Conservation (phyloP, 2,888 invertebrate species). For the Ecdyonurus torrentis region DNA sequence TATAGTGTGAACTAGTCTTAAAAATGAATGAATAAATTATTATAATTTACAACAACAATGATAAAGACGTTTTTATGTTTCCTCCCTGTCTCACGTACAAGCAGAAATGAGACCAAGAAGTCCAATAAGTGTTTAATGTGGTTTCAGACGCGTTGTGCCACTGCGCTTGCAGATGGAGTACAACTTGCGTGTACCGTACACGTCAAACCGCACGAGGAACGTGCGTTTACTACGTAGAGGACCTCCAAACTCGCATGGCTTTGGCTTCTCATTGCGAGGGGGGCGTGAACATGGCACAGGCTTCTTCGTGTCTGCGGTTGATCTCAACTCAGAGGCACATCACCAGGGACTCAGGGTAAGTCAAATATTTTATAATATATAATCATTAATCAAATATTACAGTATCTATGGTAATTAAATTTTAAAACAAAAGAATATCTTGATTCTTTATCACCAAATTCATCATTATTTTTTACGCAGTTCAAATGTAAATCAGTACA, state of each 20-base stretch:
- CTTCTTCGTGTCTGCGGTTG: constrained; percentile 79
- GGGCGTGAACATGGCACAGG: constrained; percentile 86
- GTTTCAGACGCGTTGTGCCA: constrained; percentile 9
- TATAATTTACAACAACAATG: too few species aligned
- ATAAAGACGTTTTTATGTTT: too few species aligned
- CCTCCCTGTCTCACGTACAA: too few species aligned
- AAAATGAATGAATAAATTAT: too few species aligned
- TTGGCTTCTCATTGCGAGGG: constrained; percentile 69
- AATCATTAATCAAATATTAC: not conserved
- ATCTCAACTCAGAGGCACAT: constrained; percentile 73
- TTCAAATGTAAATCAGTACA: too few species aligned
- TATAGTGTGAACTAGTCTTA: too few species aligned
- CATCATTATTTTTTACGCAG: too few species aligned
- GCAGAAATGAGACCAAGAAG: too few species aligned
- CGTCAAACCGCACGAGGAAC: constrained; percentile 30
- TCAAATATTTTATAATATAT: not conserved
- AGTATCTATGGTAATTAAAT: not conserved
- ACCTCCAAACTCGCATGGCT: constrained; percentile 26
- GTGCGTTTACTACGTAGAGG: constrained; percentile 36
- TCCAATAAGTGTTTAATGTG: not conserved
- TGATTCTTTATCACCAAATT: too few species aligned
- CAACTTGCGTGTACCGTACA: constrained; percentile 8
- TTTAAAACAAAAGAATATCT: too few species aligned
- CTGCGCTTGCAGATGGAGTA: constrained; percentile 9
- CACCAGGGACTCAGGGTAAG: constrained; percentile 71